Evolutionary conservation across 2,888 invertebrate species (phyloP), one percentile per base, ranked within the genome.

Genomic region (Argyresthia goedartella): DNA sequence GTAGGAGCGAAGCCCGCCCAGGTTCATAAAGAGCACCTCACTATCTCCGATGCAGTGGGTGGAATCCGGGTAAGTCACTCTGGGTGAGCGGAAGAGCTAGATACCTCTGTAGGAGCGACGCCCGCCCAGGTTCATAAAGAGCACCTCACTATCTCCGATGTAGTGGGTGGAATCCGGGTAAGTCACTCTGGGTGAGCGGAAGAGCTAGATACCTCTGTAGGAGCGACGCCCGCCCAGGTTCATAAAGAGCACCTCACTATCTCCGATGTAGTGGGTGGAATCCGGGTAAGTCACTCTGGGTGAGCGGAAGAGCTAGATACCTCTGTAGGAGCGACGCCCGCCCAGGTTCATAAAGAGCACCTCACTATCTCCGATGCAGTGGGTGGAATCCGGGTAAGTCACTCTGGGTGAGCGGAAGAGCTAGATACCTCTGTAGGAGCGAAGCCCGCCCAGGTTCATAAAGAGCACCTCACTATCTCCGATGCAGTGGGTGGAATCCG

Each of bases 1-100:
- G 50, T 72, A 67, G 1, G 75, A 71, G 7, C 71, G 71, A 0
- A 78, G 59, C 25, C 71, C 64, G 1, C 77, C 72, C 1, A 81
- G 64, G 54, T 81, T 77, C 34, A 84, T 74, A 56, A 72, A 76
- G 34, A 81, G 77, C 1, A 76, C 79, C n/a, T 81, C 82, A 25
- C 64, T 63, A 25, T 78, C 77, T 44, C 71, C 67, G 48, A 79
- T 69, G 54, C 80, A 81, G 13, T 73, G 75, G 50, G 69, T 76
- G 0, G 80, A 80, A 11, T 78, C 71, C 0, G 75, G 80, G 51
- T 80, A 78, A 0, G 74, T 65, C n/a, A n/a, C n/a, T n/a, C n/a
- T 6, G 81, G 60, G 51, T 81, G 82, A 34, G 81, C 73, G 47
- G n/a, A n/a, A n/a, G n/a, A n/a, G 25, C 25, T 25, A 25, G 3